Evolutionary conservation across 2,113 vertebrate genomes (phyloP).

Genomic region (Xenopus borealis): DNA sequence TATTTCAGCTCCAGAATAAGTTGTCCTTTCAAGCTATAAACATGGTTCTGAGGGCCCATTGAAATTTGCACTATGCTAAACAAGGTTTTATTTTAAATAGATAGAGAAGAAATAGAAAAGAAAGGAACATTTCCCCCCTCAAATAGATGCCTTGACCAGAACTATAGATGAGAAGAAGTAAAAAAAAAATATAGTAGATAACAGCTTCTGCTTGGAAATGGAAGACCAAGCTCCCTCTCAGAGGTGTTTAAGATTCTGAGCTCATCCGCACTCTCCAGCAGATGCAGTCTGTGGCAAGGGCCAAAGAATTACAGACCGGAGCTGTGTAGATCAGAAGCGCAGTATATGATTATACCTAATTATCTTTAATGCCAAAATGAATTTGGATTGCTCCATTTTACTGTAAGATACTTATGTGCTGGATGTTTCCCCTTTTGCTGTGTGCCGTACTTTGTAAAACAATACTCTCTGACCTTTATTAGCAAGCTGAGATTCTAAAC

Average conservation of each 20-base stretch:
- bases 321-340: constrained; percentile 40
- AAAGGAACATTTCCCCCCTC: constrained; percentile 8
- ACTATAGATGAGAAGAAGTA: constrained; percentile 36
- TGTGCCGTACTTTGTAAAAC: constrained; percentile 28
- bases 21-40: not conserved
- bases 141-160: constrained; percentile 21
- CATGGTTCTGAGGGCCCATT: not conserved
- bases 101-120: constrained; percentile 13
- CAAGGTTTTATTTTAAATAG: constrained; percentile 9
- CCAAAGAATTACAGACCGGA: constrained; percentile 38
- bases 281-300: constrained; percentile 35
- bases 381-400: constrained; percentile 38
- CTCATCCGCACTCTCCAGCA: constrained; percentile 37
- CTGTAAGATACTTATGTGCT: constrained; percentile 27
- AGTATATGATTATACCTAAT: constrained; percentile 47
- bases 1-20: not conserved
- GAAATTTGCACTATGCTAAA: not conserved
- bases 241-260: constrained; percentile 40
- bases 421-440: constrained; percentile 10
- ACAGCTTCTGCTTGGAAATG: constrained; percentile 23
- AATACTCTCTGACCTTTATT: constrained; percentile 28
- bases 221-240: constrained; percentile 21
- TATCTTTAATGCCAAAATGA: constrained; percentile 47
- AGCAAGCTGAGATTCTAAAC: constrained; percentile 10
- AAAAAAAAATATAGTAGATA: constrained; percentile 26